Base-by-base conservation (phyloP, 2,888 invertebrate species). In the Drosophila paranaensis region DNA sequence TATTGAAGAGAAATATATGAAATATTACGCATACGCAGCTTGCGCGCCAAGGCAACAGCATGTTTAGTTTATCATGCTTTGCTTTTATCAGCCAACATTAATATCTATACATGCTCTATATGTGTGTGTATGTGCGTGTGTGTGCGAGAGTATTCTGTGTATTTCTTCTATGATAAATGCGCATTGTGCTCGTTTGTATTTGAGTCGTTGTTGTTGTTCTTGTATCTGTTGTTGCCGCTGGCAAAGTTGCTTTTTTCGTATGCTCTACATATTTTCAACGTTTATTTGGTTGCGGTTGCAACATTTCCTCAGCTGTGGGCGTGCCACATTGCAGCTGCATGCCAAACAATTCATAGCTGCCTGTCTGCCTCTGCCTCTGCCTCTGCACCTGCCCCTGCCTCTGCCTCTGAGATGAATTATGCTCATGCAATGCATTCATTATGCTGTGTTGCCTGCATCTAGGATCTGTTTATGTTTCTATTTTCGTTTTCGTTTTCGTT, bases 11-110 rank as follows among this genome's bases (percentile, higher is more conserved):
- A 43, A 37, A 50, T 62, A 66, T 51, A 64, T 48, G 60, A 50
- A 71, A 67, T 75, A 78, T 71, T 61, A 83, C 63, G 71, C 37
- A 82, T 76, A 79, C 69, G 79, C 69, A 65, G 39, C 53, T 62
- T 71, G 57, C 57, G 42, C 45, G 43, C 33, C 57, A 37, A 13
- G 46, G 46, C 45, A 61, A 64, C 46, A 60, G 54, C 42, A 67
- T 69, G 42, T 69, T 76, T 60, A 60, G 69, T 70, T 71, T 71
- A 66, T 65, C 69, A 64, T 50, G 70, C 37, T 70, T 60, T 63
- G 51, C 66, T 55, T 67, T 79, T 77, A 74, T 79, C 71, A 74
- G 68, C 51, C 63, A 61, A 77, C 68, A 79, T 70, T 48, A 71
- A 73, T 75, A 62, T 60, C 20, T 43, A 27, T 69, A 51, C 48